phyloP scores from a whole-genome alignment of 1,140 invertebrate species.

The Papilio dardanus region DNA sequence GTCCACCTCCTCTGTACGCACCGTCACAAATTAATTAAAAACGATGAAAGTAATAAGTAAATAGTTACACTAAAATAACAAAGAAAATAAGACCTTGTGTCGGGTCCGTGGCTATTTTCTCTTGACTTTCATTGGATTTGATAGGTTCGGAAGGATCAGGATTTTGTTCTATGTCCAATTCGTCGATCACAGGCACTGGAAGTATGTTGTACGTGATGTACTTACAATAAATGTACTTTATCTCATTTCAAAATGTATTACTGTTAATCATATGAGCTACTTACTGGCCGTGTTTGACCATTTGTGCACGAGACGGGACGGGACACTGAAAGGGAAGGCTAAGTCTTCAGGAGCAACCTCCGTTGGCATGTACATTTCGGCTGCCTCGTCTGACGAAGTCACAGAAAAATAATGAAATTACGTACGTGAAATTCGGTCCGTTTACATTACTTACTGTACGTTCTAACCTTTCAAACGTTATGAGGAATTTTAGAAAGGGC shows the following conservation, averaged over 20 bases:
- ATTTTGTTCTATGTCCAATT: not conserved
- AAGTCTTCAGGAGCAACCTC: not conserved
- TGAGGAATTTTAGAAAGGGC: not conserved
- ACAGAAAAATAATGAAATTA: not conserved
- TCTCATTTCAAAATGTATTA: not conserved
- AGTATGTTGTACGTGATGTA: not conserved
- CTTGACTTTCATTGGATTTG: constrained; percentile 1
- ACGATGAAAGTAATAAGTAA: not conserved
- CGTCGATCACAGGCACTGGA: constrained; percentile 8
- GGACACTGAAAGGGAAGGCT: not conserved
- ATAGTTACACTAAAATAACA: too few relatives aligned
- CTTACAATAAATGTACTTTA: not conserved
- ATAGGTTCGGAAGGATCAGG: not conserved
- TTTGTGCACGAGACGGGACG: not conserved
- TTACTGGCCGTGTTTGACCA: not conserved
- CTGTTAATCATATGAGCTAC: not conserved
- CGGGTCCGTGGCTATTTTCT: not conserved
- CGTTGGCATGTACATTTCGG: not conserved
- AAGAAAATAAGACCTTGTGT: constrained; percentile 8
- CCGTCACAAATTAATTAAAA: too few relatives aligned
- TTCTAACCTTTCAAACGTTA: not conserved
- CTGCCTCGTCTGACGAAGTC: not conserved
- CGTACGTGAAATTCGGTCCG: not conserved
- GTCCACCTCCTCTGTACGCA: constrained; percentile 80
- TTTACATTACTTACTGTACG: not conserved